These are phyloP conservation scores for Thermophis baileyi DNA, from an alignment of 2,113 vertebrate genomes.

Conservation along the genomic window DNA sequence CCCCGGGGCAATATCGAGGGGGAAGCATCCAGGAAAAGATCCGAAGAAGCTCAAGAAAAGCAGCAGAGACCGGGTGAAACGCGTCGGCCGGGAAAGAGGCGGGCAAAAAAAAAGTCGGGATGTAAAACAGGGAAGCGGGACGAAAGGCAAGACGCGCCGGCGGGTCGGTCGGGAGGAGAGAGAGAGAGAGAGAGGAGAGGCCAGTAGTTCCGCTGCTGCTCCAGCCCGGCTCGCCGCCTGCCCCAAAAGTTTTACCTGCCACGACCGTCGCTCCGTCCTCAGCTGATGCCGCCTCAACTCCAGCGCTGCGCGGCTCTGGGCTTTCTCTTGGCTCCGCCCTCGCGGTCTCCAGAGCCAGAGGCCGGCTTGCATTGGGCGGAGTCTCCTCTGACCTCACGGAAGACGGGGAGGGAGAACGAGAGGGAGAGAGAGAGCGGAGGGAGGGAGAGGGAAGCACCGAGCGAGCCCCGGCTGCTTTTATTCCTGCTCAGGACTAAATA, in stretches of 20 bases:
- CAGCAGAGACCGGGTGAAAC: neutral
- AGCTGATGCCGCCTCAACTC: constrained; percentile 24
- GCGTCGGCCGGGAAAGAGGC: neutral
- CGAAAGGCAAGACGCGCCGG: too few relatives aligned
- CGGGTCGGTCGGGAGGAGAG: neutral
- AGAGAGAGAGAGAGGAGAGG: neutral
- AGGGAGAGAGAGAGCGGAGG: neutral
- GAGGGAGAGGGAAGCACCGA: neutral
- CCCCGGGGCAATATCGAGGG: neutral
- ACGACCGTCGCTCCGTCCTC: neutral
- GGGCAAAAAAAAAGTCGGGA: neutral
- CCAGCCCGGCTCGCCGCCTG: neutral
- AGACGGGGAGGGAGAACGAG: neutral
- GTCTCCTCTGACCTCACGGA: neutral
- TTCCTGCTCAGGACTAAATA: neutral
- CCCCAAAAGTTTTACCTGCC: neutral
- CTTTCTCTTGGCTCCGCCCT: neutral
- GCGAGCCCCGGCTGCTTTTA: neutral
- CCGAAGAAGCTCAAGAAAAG: neutral
- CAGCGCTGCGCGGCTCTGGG: neutral
- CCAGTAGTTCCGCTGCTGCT: neutral
- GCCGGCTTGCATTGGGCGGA: neutral
- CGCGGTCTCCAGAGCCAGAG: neutral
- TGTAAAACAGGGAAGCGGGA: neutral
- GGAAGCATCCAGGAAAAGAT: neutral